phyloP scores from a whole-genome alignment of 2,113 vertebrate genomes.

The Pelusios castaneus region DNA sequence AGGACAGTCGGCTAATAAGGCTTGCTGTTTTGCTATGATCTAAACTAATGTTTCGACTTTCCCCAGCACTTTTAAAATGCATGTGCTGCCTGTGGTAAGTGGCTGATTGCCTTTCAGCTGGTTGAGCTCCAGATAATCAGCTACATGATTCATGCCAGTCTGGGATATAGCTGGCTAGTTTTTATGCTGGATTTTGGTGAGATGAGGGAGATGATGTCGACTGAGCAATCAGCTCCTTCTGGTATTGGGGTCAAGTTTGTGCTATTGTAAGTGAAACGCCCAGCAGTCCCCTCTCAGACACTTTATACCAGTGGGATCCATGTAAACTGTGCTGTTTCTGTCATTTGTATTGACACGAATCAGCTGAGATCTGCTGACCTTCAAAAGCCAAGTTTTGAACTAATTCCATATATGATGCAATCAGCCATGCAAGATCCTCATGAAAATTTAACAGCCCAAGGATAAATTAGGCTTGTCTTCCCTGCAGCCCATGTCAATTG shows the following conservation, averaged over 20 bases:
- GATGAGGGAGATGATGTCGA: slow-evolving; percentile 43
- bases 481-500: neutral
- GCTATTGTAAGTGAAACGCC: neutral
- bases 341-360: neutral
- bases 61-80: neutral
- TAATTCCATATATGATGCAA: slow-evolving; percentile 30
- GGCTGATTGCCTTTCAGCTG: neutral
- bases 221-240: slow-evolving; percentile 23
- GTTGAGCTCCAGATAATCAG: accelerated
- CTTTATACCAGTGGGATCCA: slow-evolving; percentile 16
- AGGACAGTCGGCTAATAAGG: neutral
- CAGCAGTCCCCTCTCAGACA: neutral
- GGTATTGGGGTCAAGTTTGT: slow-evolving; percentile 3
- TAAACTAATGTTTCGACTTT: neutral
- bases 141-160: slow-evolving; percentile 25
- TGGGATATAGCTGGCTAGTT: neutral
- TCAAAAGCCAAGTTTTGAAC: slow-evolving; percentile 15
- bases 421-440: slow-evolving; percentile 9
- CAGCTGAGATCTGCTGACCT: neutral
- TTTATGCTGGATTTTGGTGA: slow-evolving; percentile 35
- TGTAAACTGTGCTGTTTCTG: neutral
- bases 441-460: slow-evolving; percentile 15
- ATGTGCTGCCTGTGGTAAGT: neutral
- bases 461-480: neutral
- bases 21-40: neutral